These are phyloP conservation scores for Calidris pugnax DNA, from an alignment of 2,113 vertebrate genomes.

Conservation along the genomic window DNA sequence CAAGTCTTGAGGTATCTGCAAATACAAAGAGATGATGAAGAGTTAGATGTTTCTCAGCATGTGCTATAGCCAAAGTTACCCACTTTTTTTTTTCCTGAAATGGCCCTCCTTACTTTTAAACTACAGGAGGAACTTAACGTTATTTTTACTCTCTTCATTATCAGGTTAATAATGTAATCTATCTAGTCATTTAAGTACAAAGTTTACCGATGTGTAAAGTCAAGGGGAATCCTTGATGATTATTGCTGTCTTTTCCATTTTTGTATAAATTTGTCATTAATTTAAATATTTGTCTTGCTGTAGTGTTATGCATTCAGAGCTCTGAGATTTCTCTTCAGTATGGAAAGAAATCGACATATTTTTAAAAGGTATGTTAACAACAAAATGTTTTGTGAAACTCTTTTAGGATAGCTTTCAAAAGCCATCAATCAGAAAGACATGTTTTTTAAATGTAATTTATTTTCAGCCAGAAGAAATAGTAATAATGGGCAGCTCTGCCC, in stretches of 20 bases:
- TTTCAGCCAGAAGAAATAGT: neutral
- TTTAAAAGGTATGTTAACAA: constrained; percentile 85
- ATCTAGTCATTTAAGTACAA: neutral
- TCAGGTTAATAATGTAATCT: neutral
- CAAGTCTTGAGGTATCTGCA: neutral
- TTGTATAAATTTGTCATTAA: neutral
- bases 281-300: neutral
- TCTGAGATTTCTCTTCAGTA: constrained; percentile 90
- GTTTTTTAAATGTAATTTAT: neutral
- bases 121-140: neutral
- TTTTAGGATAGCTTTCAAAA: neutral
- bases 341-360: constrained; percentile 87
- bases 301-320: constrained; percentile 89
- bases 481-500: neutral
- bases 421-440: neutral
- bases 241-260: neutral
- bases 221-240: neutral
- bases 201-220: neutral
- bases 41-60: neutral
- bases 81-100: neutral
- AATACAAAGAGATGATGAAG: neutral
- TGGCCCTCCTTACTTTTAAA: neutral
- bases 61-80: neutral
- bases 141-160: neutral
- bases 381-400: neutral